Evolutionary conservation across 1,140 invertebrate species (phyloP).

Genomic region (Euwallacea similis): DNA sequence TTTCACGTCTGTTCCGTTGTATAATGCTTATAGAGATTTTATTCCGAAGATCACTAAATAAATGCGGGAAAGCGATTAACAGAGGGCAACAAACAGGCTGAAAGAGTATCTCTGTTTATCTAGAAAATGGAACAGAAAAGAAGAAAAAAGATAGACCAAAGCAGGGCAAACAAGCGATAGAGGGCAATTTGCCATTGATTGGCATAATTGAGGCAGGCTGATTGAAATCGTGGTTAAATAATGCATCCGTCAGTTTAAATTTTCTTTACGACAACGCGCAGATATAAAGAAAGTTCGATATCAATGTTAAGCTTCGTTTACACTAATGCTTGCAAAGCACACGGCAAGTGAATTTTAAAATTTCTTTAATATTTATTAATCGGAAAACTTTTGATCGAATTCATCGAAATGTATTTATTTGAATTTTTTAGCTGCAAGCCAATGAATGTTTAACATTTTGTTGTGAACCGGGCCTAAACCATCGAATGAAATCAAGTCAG

Average conservation of each 20-base stretch:
- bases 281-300: constrained; percentile 12
- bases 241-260: constrained; percentile 33
- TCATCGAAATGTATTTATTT: too few relatives aligned
- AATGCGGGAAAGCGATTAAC: background rate
- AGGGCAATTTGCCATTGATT: constrained; percentile 43
- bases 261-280: constrained; percentile 22
- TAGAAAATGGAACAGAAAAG: constrained; percentile 4
- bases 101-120: constrained; percentile 1
- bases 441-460: background rate
- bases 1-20: background rate
- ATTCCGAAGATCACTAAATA: background rate
- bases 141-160: constrained; percentile 1
- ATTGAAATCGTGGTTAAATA: constrained; percentile 46
- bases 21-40: background rate
- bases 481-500: constrained; percentile 3
- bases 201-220: constrained; percentile 43
- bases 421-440: too few relatives aligned
- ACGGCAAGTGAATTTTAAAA: too few relatives aligned
- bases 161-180: constrained; percentile 10
- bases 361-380: too few relatives aligned
- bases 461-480: constrained; percentile 10
- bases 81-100: background rate
- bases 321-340: background rate
- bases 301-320: constrained; percentile 2
- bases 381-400: too few relatives aligned